phyloP scores from a whole-genome alignment of 2,888 invertebrate genomes.

The Lasioglossum zephyrum region DNA sequence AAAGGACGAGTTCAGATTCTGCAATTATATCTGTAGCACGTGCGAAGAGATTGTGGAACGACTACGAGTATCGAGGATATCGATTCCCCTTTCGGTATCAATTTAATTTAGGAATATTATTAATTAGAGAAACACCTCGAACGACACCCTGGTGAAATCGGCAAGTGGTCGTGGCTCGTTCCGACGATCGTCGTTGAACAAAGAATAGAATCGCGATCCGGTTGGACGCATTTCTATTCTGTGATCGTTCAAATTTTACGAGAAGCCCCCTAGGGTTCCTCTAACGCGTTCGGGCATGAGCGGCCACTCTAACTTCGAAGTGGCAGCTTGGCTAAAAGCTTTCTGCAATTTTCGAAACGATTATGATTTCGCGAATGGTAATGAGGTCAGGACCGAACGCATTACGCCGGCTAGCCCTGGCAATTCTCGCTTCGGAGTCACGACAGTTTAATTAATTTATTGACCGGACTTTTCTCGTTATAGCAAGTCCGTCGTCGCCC shows the following conservation, averaged over 20 bases:
- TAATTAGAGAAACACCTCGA: neutral
- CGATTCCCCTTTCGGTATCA: neutral
- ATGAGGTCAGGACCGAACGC: slow-evolving; percentile 48
- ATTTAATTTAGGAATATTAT: neutral
- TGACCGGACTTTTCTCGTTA: slow-evolving; percentile 60
- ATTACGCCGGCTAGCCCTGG: slow-evolving; percentile 26
- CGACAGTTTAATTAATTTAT: slow-evolving; percentile 66
- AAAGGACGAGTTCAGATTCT: neutral
- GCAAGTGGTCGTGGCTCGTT: neutral
- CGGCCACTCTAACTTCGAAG: slow-evolving; percentile 49
- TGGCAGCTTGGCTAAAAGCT: slow-evolving; percentile 62
- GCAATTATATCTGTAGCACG: neutral
- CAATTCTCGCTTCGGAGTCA: slow-evolving; percentile 39
- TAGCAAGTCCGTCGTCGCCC: slow-evolving; percentile 33
- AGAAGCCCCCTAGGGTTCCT: neutral
- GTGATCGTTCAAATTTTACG: slow-evolving; percentile 61
- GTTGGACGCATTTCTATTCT: slow-evolving; percentile 29
- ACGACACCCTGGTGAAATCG: neutral
- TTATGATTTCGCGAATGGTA: slow-evolving; percentile 61
- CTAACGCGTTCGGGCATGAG: slow-evolving; percentile 25
- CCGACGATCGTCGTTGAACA: slow-evolving; percentile 8
- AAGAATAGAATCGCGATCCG: slow-evolving; percentile 16
- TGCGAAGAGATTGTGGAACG: neutral
- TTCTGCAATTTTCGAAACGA: slow-evolving; percentile 64
- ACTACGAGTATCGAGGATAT: neutral